Evolutionary conservation across 2,888 invertebrate species (phyloP), one percentile per base, ranked within the genome.

Genomic region (Pilophorus perplexus): DNA sequence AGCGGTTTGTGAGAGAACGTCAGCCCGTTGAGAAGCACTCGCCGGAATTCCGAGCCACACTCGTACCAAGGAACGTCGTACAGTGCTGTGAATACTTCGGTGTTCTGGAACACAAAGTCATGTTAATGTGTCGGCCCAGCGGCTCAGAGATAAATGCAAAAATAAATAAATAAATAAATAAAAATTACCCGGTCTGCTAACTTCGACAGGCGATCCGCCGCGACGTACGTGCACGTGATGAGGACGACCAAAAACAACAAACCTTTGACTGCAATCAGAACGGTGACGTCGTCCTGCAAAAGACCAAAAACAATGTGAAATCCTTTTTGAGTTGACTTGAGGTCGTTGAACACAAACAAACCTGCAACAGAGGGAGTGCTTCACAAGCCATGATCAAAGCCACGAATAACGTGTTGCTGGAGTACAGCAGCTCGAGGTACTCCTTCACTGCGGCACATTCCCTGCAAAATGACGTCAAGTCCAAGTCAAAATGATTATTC

Each of bases 361-460:
- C 59, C 44, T 23, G 23, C 16, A 59, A 6, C 16, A 59, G 59
- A 12, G 59, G 59, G 16, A 40, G 42, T 2, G 42, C 59, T 59
- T 59, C 59, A 23, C 40, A 59, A 40, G 59, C 59, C 59, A 59
- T 59, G 20, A 59, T 42, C 59, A 59, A 42, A 8, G 59, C 40
- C 18, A 59, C 28, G 42, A 42, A 23, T 2, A 42, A n/a, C 2
- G 27, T 59, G 12, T 40, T 20, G 3, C 42, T n/a, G 8, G 42
- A 59, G 10, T 42, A 59, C 16, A 14, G 27, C n/a, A 4, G 23
- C 18, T 59, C 42, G 8, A 59, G 25, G 18, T 59, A 44, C 5
- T 16, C 16, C 25, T 16, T 59, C 18, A 16, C 42, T 25, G 59
- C 23, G 8, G n/a, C 16, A n/a, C 40, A 1, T 59, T 59, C 59